Conservation (phyloP, 1,140 invertebrate genomes). For the Drosophila simulans region DNA sequence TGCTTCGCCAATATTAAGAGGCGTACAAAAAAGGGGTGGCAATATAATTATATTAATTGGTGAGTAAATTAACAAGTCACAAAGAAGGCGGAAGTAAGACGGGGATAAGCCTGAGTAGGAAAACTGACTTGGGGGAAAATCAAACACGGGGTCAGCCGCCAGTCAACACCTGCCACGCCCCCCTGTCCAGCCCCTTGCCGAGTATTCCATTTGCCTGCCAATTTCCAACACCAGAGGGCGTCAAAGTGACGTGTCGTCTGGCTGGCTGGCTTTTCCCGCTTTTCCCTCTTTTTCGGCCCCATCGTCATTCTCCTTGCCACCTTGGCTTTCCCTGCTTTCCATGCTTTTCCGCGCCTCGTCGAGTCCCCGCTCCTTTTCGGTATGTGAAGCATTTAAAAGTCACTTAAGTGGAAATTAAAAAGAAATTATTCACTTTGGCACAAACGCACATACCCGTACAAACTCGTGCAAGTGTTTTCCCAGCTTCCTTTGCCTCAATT, state of each 20-base stretch:
- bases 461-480: conserved; percentile 19
- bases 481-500: conserved; percentile 26
- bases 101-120: background rate
- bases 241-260: conserved; percentile 59
- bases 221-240: conserved; percentile 45
- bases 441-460: conserved; percentile 31
- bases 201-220: conserved; percentile 23
- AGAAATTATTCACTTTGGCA: conserved; percentile 65
- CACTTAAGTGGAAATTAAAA: conserved; percentile 67
- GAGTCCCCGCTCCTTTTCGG: background rate
- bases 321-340: conserved; percentile 49
- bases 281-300: background rate
- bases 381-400: conserved; percentile 56
- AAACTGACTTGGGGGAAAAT: conserved; percentile 15
- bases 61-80: background rate
- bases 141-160: conserved; percentile 18
- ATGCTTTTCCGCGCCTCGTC: conserved; percentile 2
- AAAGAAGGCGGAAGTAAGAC: background rate
- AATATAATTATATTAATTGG: conserved; percentile 4
- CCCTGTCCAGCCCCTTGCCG: background rate
- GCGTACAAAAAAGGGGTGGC: background rate
- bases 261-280: background rate
- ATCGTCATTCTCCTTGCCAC: background rate
- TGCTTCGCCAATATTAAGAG: no score
- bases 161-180: conserved; percentile 29